Base-by-base conservation (phyloP, 2,113 vertebrate genomes). In the Sitta europaea region DNA sequence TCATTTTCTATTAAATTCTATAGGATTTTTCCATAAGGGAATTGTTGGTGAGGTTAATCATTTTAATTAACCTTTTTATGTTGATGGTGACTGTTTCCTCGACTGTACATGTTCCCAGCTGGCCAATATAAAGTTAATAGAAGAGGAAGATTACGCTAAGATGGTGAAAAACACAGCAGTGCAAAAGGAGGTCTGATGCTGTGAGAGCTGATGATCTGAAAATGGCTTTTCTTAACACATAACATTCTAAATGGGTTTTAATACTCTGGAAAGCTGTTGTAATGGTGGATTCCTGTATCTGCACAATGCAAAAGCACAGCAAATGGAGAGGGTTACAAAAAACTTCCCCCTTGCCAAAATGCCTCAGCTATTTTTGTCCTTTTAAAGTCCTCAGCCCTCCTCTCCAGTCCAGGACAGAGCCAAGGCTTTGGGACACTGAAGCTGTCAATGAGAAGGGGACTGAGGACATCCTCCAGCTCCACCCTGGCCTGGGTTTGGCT, bases 41-140 rank as follows among this genome's bases (percentile, higher is more conserved):
- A 96, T 95, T 91, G 85, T 76, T 96, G 81, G 81, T 59, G 74
- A 94, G 96, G 96, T 97, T 93, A 97, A 94, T 96, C 55, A 95
- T 90, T 97, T 97, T 97, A 97, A 97, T 97, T 97, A 97, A 96
- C 95, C 96, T 97, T 96, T 96, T 89, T 95, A 97, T 92, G 94
- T 93, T 95, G 95, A 96, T 97, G 92, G 86, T 77, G 93, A 93
- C 92, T 95, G 73, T 92, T 95, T 96, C 91, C 88, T 94, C 13
- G 17, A 91, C 81, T 91, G 82, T 90, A 88, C 88, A 38, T 66
- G 82, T 73, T 96, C 96, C 94, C 94, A 97, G 95, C 78, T 97
- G 96, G 90, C 95, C 93, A 84, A 92, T 90, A 92, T 70, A 94
- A 91, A 88, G 86, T 92, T 96, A 96, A 96, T 88, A 94, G 88